Conservation (phyloP, 2,113 vertebrate genomes). For the Cyprinus carpio region DNA sequence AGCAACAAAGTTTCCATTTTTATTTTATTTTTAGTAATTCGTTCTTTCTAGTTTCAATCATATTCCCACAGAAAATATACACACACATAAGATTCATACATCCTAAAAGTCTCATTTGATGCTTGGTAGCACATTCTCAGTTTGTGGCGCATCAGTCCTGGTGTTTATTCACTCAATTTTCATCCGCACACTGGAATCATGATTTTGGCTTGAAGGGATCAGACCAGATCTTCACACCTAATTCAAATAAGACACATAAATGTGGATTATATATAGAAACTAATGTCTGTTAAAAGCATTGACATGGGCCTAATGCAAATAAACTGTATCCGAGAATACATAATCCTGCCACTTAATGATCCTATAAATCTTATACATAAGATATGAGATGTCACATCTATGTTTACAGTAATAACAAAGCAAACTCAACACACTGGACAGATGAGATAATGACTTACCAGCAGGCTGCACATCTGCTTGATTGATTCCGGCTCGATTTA, state of each 20-base stretch:
- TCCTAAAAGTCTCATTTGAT: background rate
- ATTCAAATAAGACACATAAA: background rate
- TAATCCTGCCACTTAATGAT: background rate
- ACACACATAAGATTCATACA: background rate
- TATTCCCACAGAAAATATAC: background rate
- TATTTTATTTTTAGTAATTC: background rate
- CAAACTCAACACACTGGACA: background rate
- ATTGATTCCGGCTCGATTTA: constrained; percentile 73
- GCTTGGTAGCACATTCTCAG: background rate
- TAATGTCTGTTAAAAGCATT: background rate
- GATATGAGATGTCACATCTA: background rate
- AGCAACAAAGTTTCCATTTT: background rate
- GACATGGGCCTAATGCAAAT: background rate
- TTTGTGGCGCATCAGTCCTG: constrained; percentile 23
- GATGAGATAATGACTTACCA: constrained; percentile 63
- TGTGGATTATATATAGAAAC: background rate
- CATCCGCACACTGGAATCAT: constrained; percentile 28
- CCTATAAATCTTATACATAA: background rate
- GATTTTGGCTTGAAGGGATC: constrained; percentile 78
- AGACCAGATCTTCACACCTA: constrained; percentile 78
- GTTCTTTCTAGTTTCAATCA: background rate
- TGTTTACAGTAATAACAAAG: background rate
- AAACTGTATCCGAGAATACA: background rate
- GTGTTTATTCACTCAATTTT: background rate
- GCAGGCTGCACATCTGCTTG: constrained; percentile 76